Evolutionary conservation across 2,888 invertebrate genomes (phyloP), one percentile per base, ranked within the genome.

Genomic region (Acleris sparsana): DNA sequence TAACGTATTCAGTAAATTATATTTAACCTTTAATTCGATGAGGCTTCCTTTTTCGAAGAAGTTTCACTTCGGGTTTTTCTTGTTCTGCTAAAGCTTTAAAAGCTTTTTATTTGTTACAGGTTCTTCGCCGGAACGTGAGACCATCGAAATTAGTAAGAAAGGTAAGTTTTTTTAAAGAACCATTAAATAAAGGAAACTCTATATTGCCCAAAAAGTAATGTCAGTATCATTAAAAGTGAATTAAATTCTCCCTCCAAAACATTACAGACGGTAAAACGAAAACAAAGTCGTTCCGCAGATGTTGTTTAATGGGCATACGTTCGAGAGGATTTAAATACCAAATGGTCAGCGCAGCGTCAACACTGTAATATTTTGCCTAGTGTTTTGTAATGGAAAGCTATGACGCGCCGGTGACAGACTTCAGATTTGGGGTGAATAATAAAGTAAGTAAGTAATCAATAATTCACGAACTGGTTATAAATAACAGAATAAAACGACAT

Each of bases 61-160:
- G 61, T 65, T 67, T 69, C 63, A 55, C 62, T 55, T 16, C 59
- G 20, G 39, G 52, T 65, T 63, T 69, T 67, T 63, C 49, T 46
- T 49, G 48, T 67, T 59, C 29, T 58, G 58, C 39, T 56, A 51
- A 62, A 22, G 56, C 20, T 53, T 53, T 53, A 53, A 55, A 67
- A 67, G 53, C 5, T 48, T 49, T 65, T 56, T 64, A 53, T 78
- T 65, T 84, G 80, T 89, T 90, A 55, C 87, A 92, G 91, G 86
- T 75, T 84, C 87, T 71, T 83, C 92, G 58, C 89, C 88, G 69
- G 91, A 89, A 75, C 80, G 84, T 59, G 91, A 89, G 77, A 69
- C 87, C 73, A 76, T 73, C 76, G 92, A 92, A 77, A 86, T 82
- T 79, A 88, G 76, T 75, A 89, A 91, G 79, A 91, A 91, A 91